A percentile compares a stretch with the other conserved stretches of the same genome.
Evolutionary conservation across 2,888 invertebrate species (phyloP).

Genomic region (Drosophila putrida): DNA sequence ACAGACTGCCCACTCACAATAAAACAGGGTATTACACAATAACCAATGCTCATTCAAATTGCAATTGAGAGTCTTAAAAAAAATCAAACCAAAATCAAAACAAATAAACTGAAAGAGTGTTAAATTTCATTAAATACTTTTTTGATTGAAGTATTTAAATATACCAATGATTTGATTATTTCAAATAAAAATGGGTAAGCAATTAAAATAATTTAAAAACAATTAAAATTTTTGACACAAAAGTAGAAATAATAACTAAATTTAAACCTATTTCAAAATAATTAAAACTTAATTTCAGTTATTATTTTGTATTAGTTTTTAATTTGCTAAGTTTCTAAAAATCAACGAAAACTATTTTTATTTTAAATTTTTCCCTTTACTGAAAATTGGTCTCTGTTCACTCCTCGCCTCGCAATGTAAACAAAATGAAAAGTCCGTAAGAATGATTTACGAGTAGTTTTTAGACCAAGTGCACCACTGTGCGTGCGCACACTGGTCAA

Average conservation of each 20-base stretch:
- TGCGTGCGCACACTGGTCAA: slow-evolving; percentile 11
- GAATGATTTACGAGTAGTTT: slow-evolving; percentile 70
- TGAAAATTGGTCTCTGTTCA: slow-evolving; percentile 10
- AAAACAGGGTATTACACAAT: slow-evolving; percentile 8
- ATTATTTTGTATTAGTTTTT: too few relatives aligned
- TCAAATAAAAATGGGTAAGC: too few relatives aligned
- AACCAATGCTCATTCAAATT: background rate
- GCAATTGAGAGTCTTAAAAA: too few relatives aligned
- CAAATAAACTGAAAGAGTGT: too few relatives aligned
- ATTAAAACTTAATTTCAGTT: too few relatives aligned
- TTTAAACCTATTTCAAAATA: too few relatives aligned
- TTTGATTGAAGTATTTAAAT: background rate
- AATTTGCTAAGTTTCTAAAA: too few relatives aligned
- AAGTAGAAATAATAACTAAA: too few relatives aligned
- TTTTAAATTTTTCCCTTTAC: background rate
- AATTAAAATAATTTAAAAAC: too few relatives aligned
- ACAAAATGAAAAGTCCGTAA: slow-evolving; percentile 41
- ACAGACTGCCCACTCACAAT: slow-evolving; percentile 39
- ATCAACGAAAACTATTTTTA: background rate
- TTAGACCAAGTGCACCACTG: slow-evolving; percentile 9
- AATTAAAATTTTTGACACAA: too few relatives aligned
- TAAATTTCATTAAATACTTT: too few relatives aligned
- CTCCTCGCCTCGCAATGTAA: slow-evolving; percentile 25
- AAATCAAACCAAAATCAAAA: too few relatives aligned
- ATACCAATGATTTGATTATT: background rate